Evolutionary conservation across 1,140 invertebrate genomes (phyloP).

Genomic region (Asobara japonica): DNA sequence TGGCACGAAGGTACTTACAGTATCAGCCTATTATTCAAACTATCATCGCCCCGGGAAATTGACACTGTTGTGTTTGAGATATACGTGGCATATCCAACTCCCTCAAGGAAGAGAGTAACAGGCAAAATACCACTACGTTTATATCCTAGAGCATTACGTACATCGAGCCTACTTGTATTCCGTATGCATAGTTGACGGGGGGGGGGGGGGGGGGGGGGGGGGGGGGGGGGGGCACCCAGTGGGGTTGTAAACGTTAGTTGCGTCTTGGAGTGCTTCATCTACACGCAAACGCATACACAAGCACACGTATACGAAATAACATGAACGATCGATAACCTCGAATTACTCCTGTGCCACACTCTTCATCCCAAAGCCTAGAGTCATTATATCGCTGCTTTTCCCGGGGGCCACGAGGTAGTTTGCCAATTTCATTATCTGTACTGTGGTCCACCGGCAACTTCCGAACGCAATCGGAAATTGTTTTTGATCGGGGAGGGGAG

Average conservation of each 20-base stretch:
- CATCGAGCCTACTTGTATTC: constrained; percentile 4
- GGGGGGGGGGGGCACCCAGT: background rate
- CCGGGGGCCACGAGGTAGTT: background rate
- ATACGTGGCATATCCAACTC: constrained; percentile 32
- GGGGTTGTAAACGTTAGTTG: constrained; percentile 58
- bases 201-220: background rate
- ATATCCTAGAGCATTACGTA: constrained; percentile 5
- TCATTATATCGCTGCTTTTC: background rate
- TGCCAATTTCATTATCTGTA: background rate
- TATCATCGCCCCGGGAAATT: constrained; percentile 58
- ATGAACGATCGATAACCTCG: constrained; percentile 36
- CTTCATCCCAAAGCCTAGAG: background rate
- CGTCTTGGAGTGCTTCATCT: constrained; percentile 37
- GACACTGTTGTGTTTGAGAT: constrained; percentile 65
- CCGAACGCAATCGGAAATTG: background rate
- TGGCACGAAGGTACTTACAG: constrained; percentile 46
- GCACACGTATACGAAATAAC: constrained; percentile 31
- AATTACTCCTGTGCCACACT: constrained; percentile 11
- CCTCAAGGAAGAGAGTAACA: background rate
- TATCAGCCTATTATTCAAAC: constrained; percentile 60
- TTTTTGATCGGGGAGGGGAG: background rate
- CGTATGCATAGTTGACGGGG: background rate
- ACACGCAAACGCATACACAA: constrained; percentile 37
- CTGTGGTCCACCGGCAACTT: background rate
- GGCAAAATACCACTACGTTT: background rate